These are phyloP conservation scores for Hypotaenidia philippensis DNA, from an alignment of 2,797 vertebrate species.

Conservation along the genomic window DNA sequence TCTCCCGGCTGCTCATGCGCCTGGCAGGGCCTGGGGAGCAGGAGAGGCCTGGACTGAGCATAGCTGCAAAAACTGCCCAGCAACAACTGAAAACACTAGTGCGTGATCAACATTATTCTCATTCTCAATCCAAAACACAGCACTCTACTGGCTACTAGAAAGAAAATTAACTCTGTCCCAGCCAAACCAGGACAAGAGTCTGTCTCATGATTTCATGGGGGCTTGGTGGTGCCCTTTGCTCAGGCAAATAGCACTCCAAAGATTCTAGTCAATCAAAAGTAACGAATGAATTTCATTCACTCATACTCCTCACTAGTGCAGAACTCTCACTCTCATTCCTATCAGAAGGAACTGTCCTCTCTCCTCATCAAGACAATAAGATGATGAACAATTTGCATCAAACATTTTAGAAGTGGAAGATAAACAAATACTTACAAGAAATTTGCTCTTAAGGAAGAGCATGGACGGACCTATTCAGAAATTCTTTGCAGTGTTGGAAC, in stretches of 20 bases:
- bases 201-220: accelerated
- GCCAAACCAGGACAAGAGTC: not conserved
- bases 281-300: not conserved
- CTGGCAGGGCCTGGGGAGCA: too few species aligned
- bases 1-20: too few species aligned
- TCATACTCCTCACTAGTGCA: not conserved
- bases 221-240: not conserved
- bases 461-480: not conserved
- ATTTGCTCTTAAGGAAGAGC: not conserved
- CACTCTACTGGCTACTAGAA: too few species aligned
- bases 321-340: not conserved
- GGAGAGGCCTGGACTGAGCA: too few species aligned
- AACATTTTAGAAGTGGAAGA: not conserved
- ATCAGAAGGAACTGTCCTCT: not conserved
- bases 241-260: not conserved
- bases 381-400: not conserved
- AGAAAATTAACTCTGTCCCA: too few species aligned
- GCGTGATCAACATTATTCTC: too few species aligned
- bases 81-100: too few species aligned
- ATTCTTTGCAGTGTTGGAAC: not conserved
- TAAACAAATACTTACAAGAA: not conserved
- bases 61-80: too few species aligned
- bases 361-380: not conserved
- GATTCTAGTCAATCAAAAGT: not conserved
- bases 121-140: too few species aligned